Evolutionary conservation across 2,113 vertebrate genomes (phyloP).

Genomic region (Phoxinus phoxinus): DNA sequence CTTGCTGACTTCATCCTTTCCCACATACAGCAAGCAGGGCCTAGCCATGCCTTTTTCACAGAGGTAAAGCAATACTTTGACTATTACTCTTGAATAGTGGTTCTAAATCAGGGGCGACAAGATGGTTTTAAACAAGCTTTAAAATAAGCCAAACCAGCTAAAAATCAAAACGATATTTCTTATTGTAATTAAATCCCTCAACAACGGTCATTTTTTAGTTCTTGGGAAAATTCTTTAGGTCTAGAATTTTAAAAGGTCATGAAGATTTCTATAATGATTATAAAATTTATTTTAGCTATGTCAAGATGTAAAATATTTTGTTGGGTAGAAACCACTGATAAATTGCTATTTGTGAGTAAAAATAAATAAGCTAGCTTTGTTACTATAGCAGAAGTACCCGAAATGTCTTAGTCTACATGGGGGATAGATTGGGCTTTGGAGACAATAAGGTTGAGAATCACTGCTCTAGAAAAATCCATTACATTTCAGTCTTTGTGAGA

Average conservation of each 20-base stretch:
- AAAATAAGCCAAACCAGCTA: neutral
- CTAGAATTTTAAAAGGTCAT: neutral
- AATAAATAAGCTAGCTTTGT: neutral
- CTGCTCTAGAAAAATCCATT: neutral
- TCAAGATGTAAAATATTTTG: neutral
- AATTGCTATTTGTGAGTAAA: neutral
- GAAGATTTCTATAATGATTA: neutral
- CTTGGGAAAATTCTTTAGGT: too few relatives aligned
- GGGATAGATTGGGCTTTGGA: neutral
- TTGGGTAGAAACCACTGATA: neutral
- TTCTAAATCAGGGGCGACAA: neutral
- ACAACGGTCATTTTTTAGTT: neutral
- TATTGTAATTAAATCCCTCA: neutral
- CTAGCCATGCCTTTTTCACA: constrained; percentile 71
- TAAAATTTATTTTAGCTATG: neutral
- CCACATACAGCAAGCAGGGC: constrained; percentile 57
- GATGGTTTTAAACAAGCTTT: neutral
- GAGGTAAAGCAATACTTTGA: constrained; percentile 79
- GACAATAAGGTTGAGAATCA: neutral
- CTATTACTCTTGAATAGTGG: neutral
- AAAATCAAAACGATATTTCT: neutral
- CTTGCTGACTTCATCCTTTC: constrained; percentile 82
- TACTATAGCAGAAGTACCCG: neutral
- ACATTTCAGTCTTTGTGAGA: neutral
- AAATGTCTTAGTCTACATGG: neutral